Conservation (phyloP, 2,797 vertebrate species). For the Hemibagrus guttatus region DNA sequence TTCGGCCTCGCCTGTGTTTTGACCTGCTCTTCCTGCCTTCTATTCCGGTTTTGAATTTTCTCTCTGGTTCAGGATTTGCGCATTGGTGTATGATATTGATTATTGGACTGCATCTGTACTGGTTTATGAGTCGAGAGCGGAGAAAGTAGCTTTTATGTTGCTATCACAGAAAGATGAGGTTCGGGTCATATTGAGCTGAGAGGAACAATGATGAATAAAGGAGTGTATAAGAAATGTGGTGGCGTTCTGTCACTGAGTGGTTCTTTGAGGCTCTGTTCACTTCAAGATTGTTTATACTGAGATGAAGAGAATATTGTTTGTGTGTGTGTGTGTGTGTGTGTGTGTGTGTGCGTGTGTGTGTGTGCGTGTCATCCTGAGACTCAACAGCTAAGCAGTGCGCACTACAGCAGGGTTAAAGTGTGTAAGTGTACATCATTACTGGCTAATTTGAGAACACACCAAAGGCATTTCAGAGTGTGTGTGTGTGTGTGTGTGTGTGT, state of each 20-base stretch:
- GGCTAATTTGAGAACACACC: conserved; percentile 22
- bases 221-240: neutral
- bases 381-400: neutral
- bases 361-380: neutral
- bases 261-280: neutral
- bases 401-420: neutral
- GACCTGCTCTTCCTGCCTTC: neutral
- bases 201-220: neutral
- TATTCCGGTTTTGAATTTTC: neutral
- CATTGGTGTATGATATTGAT: neutral
- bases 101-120: neutral
- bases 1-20: neutral
- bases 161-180: neutral
- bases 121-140: neutral
- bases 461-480: neutral
- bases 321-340: neutral
- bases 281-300: neutral
- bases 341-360: neutral
- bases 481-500: conserved; percentile 13
- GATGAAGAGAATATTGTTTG: neutral
- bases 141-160: too few relatives aligned
- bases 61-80: neutral
- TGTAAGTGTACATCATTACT: conserved; percentile 5
- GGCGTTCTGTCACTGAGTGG: neutral
- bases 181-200: neutral